Base-by-base conservation (phyloP, 2,113 vertebrate genomes). In the Ginglymostoma cirratum region DNA sequence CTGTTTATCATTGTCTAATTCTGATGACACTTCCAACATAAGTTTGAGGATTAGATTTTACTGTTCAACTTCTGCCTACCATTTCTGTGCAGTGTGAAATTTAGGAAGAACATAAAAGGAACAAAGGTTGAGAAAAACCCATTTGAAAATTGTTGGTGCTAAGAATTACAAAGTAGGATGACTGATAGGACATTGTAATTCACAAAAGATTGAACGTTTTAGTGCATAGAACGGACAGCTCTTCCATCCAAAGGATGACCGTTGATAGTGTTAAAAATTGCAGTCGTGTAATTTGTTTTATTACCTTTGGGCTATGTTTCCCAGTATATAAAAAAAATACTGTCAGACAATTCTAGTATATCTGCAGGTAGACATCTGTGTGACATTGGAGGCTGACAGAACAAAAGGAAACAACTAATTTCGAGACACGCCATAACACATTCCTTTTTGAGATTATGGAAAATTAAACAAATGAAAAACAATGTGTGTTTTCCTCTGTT, bases 131-230 rank as follows among this genome's bases (percentile, higher is more conserved):
- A 93, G 61, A 61, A 65, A 89, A 92, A 65, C 87, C 89, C 61
- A 93, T 66, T 93, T 93, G 89, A 93, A 66, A 93, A 67, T 93
- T 93, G 34, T 66, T 67, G 89, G n/a, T 38, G 34, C 89, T 93
- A 34, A 66, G 89, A 17, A 66, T 92, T n/a, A n/a, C 38, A 93
- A 66, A 61, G 38, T 93, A 92, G 55, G 89, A 66, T 92, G 55
- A 93, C 61, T 93, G 89, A 93, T 93, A 93, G 89, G 89, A 67
- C 23, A 93, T 93, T 66, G 55, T n/a, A 93, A 93, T 93, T 93
- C 61, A 93, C 17, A 93, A 93, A 93, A 93, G 89, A 93, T 93
- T 67, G 89, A 93, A 34, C 7, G 61, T 66, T 93, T 93, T 93
- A 66, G 7, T 93, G 61, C 19, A 93, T 61, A 93, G 89, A 93